These are phyloP conservation scores for Lagopus muta DNA, from an alignment of 2,113 vertebrate species.

Conservation along the genomic window DNA sequence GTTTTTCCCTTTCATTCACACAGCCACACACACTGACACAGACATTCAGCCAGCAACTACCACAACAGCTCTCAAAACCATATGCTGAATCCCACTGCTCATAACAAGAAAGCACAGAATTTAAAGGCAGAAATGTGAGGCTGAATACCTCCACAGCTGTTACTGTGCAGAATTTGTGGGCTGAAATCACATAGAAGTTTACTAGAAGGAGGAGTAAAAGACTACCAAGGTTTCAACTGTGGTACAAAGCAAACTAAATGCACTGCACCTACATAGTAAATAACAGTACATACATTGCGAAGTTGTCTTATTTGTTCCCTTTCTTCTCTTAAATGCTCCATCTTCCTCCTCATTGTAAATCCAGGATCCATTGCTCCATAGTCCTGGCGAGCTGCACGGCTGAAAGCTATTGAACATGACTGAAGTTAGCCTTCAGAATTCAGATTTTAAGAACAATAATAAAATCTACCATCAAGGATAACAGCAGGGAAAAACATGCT, in stretches of 20 bases:
- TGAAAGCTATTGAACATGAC: conserved; percentile 82
- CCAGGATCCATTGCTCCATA: conserved; percentile 88
- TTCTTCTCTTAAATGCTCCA: conserved; percentile 97
- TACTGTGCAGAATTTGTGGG: background rate
- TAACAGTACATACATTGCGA: conserved; percentile 83
- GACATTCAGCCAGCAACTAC: background rate
- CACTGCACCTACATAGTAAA: rapidly evolving
- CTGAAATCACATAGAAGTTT: background rate
- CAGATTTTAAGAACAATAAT: background rate
- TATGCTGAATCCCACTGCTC: rapidly evolving
- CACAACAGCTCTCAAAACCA: background rate
- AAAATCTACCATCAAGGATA: background rate
- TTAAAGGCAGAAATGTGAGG: background rate
- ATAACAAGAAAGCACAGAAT: background rate
- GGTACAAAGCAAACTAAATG: background rate
- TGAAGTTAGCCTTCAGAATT: background rate
- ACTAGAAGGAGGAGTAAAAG: background rate
- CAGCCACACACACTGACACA: background rate
- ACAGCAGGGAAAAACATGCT: background rate
- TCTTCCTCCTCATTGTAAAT: conserved; percentile 98
- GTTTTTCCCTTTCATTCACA: background rate
- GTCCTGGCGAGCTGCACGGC: conserved; percentile 87
- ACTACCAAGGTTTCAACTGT: background rate
- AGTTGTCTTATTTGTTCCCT: conserved; percentile 92
- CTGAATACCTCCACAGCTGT: background rate